Conservation (phyloP, 2,888 invertebrate species). For the Athetis lepigone region DNA sequence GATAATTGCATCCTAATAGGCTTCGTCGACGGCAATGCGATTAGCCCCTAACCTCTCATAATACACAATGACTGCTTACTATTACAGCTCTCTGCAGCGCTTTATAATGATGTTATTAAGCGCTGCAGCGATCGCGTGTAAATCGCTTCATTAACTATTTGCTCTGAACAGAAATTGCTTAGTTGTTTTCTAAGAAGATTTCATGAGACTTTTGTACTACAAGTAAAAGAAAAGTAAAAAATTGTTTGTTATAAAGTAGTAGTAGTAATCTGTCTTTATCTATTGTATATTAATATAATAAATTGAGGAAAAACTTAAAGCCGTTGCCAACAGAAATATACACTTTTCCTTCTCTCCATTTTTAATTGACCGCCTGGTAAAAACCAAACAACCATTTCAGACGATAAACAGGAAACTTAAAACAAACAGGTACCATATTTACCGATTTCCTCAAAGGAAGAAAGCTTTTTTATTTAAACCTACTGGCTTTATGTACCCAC, state of each 20-base stretch:
- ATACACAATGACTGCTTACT: conserved; percentile 59
- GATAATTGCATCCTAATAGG: conserved; percentile 67
- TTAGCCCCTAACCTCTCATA: conserved; percentile 68
- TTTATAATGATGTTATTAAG: conserved; percentile 54
- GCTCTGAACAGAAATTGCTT: conserved; percentile 21
- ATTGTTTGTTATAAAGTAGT: background rate
- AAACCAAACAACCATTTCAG: conserved; percentile 22
- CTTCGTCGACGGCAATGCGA: conserved; percentile 64
- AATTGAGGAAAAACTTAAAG: conserved; percentile 8
- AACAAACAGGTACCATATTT: conserved; percentile 3
- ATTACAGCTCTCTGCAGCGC: conserved; percentile 39
- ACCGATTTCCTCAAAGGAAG: conserved; percentile 12
- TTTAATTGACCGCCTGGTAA: conserved; percentile 30
- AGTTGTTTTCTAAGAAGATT: background rate
- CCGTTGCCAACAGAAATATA: background rate
- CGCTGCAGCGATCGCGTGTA: conserved; percentile 36
- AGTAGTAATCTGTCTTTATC: background rate
- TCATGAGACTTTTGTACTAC: conserved; percentile 2
- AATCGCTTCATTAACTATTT: conserved; percentile 27
- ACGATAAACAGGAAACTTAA: conserved; percentile 33
- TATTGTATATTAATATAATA: background rate
- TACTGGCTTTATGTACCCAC: background rate
- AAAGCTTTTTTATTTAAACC: conserved; percentile 3
- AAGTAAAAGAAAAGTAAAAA: background rate
- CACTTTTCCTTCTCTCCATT: conserved; percentile 32